Evolutionary conservation across 2,888 invertebrate genomes (phyloP).

Genomic region (Philhelius pedissequus): DNA sequence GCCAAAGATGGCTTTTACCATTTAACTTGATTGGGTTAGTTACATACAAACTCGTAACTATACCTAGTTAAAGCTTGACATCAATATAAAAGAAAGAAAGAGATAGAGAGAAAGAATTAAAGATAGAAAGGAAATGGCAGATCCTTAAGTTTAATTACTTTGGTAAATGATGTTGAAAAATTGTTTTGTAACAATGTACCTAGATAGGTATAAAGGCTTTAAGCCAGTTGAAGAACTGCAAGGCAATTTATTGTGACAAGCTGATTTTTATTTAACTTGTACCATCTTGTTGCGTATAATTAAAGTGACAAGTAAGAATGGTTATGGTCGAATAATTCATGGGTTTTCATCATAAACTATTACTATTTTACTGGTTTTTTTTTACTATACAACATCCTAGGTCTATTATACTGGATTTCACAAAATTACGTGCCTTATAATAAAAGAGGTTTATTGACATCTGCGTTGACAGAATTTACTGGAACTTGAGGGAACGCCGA

Average conservation of each 20-base stretch:
- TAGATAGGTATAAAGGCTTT: not conserved
- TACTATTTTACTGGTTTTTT: too few relatives aligned
- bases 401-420: not conserved
- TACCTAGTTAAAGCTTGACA: not conserved
- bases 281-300: slow-evolving; percentile 13
- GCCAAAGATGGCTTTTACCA: slow-evolving; percentile 28
- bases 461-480: not conserved
- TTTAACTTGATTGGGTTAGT: slow-evolving; percentile 33
- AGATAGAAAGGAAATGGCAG: slow-evolving; percentile 22
- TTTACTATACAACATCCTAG: not conserved
- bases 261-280: slow-evolving; percentile 8
- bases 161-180: slow-evolving; percentile 25
- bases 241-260: slow-evolving; percentile 10
- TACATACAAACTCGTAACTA: too few relatives aligned
- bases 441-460: not conserved
- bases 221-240: not conserved
- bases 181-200: slow-evolving; percentile 14
- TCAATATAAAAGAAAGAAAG: not conserved
- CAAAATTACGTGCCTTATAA: not conserved
- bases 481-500: too few relatives aligned
- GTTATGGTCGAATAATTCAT: slow-evolving; percentile 14
- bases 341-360: not conserved
- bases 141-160: slow-evolving; percentile 29
- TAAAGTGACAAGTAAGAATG: slow-evolving; percentile 19
- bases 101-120: not conserved